phyloP scores from a whole-genome alignment of 2,113 vertebrate genomes.

The Centropristis striata region DNA sequence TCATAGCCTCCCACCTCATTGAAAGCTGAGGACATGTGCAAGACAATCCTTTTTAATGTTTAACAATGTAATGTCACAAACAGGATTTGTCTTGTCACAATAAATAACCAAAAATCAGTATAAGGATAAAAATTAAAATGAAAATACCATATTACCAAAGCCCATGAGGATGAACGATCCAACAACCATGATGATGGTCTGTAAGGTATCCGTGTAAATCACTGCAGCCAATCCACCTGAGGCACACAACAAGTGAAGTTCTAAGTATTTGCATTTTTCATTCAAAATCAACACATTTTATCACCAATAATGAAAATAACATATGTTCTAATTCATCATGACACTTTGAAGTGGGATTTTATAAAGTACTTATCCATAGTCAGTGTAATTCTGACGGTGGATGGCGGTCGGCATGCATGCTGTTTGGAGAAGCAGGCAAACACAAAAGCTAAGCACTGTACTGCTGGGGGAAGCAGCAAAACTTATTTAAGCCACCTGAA shows the following conservation, averaged over 20 bases:
- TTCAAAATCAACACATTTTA: background rate
- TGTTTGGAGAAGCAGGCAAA: too few species aligned
- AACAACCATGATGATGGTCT: conserved; percentile 94
- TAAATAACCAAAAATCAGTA: background rate
- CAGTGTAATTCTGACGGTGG: too few species aligned
- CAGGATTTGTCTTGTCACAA: background rate
- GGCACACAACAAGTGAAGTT: background rate
- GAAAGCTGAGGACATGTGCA: conserved; percentile 85
- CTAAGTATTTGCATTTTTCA: background rate
- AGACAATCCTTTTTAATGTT: background rate
- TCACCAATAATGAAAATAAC: background rate
- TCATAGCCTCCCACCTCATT: conserved; percentile 90
- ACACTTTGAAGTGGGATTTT: too few species aligned
- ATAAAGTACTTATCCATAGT: too few species aligned
- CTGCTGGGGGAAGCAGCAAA: too few species aligned
- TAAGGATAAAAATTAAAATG: background rate
- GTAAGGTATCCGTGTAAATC: conserved; percentile 97
- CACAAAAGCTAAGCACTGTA: too few species aligned
- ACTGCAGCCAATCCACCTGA: conserved; percentile 96
- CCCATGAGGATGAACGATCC: conserved; percentile 94
- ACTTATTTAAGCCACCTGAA: too few species aligned
- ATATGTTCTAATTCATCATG: too few species aligned
- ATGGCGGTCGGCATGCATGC: too few species aligned
- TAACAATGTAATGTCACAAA: background rate
- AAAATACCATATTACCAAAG: conserved; percentile 86